phyloP scores from a whole-genome alignment of 1,140 invertebrate genomes.

The Drosophila orosa region DNA sequence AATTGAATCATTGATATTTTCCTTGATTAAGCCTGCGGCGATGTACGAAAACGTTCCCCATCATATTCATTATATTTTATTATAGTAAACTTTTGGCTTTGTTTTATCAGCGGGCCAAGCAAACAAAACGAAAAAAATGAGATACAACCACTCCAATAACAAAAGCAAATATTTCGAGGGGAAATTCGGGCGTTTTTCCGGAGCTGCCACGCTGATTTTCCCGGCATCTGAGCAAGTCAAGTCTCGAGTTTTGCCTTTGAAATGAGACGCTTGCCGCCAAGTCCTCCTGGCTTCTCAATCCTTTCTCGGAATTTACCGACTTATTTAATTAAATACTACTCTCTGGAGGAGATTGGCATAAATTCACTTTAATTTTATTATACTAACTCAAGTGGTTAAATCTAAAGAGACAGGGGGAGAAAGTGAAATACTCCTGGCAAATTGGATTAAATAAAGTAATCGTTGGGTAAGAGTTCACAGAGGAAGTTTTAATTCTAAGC shows the following conservation, averaged over 20 bases:
- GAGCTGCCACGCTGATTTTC: slow-evolving; percentile 21
- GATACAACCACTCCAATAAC: slow-evolving; percentile 15
- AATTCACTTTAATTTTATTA: slow-evolving; percentile 50
- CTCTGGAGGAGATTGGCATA: slow-evolving; percentile 24
- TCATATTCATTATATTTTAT: slow-evolving; percentile 78
- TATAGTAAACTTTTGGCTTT: slow-evolving; percentile 57
- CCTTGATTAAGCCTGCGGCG: slow-evolving; percentile 59
- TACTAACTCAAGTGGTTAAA: slow-evolving; percentile 27
- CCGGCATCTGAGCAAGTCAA: slow-evolving; percentile 4
- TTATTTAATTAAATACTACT: slow-evolving; percentile 8
- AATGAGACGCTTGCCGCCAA: slow-evolving; percentile 14
- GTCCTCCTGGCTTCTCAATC: slow-evolving; percentile 13
- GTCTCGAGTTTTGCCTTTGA: slow-evolving; percentile 25
- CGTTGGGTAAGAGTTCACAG: background rate
- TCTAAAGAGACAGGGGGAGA: background rate
- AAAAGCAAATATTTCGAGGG: slow-evolving; percentile 23
- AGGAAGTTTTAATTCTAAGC: slow-evolving; percentile 9
- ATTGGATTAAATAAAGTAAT: slow-evolving; percentile 27
- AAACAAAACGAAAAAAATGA: background rate
- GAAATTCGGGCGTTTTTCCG: background rate
- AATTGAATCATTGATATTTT: slow-evolving; percentile 77
- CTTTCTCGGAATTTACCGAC: slow-evolving; percentile 17
- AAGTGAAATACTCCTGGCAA: slow-evolving; percentile 7
- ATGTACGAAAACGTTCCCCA: slow-evolving; percentile 40
- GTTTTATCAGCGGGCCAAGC: slow-evolving; percentile 29